Percentiles rank a stretch among this genome's conserved stretches.
phyloP scores from a whole-genome alignment of 2,797 vertebrate species.

The Scarus forsteni region DNA sequence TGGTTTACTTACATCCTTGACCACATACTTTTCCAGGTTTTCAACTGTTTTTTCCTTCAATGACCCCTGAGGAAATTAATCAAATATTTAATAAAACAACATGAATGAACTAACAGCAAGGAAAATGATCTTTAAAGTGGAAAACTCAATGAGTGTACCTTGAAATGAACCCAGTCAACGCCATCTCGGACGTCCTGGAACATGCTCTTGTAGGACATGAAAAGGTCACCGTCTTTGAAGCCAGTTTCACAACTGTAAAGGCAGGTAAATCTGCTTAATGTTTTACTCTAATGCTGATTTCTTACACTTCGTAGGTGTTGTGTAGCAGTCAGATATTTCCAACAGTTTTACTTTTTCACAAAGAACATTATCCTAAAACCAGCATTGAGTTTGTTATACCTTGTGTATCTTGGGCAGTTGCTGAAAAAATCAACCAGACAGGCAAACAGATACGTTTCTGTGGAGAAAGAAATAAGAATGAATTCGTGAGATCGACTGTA shows the following conservation, averaged over 20 bases:
- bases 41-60: constrained; percentile 96
- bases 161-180: constrained; percentile 97
- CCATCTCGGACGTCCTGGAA: constrained; percentile 96
- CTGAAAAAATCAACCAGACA: constrained; percentile 97
- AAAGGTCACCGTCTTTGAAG: constrained; percentile 98
- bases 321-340: background rate
- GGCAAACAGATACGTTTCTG: constrained; percentile 96
- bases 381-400: constrained; percentile 72
- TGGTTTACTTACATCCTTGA: constrained; percentile 92
- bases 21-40: constrained; percentile 94
- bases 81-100: background rate
- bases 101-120: background rate
- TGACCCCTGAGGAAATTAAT: constrained; percentile 84
- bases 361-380: background rate
- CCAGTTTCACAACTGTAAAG: constrained; percentile 89
- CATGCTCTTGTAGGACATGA: constrained; percentile 98
- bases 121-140: background rate
- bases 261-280: background rate
- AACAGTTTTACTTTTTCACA: background rate
- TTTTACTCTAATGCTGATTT: background rate
- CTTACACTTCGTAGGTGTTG: background rate
- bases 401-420: constrained; percentile 93
- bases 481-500: background rate
- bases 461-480: constrained; percentile 31
- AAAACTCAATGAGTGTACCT: constrained; percentile 77